Conservation (phyloP, 2,888 invertebrate genomes). For the Mythimna impura region DNA sequence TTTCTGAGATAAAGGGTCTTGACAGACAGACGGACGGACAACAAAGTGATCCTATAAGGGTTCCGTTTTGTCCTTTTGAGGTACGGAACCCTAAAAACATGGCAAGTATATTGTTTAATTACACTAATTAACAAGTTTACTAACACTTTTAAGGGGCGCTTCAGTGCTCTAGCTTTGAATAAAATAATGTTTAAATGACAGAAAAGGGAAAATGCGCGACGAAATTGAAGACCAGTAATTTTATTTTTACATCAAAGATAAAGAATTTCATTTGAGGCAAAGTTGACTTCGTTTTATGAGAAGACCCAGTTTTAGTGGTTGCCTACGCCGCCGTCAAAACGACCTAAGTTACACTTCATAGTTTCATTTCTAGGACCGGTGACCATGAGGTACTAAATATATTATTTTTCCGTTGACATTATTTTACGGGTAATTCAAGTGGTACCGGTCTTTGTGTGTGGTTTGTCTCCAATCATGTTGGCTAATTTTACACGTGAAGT, state of each 20-base stretch:
- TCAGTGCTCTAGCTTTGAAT: neutral
- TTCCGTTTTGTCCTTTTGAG: too few species aligned
- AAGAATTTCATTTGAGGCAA: slow-evolving; percentile 38
- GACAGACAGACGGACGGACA: too few species aligned
- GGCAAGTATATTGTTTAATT: too few species aligned
- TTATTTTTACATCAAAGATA: slow-evolving; percentile 39
- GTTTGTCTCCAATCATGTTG: neutral
- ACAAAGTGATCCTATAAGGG: too few species aligned
- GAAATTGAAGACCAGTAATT: slow-evolving; percentile 25
- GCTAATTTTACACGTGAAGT: neutral
- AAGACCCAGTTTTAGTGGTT: slow-evolving; percentile 33
- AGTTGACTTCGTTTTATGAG: slow-evolving; percentile 39
- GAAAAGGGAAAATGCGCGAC: slow-evolving; percentile 1
- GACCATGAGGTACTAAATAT: neutral
- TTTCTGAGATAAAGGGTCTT: too few species aligned
- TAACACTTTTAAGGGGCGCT: too few species aligned
- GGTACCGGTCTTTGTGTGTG: neutral
- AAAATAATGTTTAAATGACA: neutral
- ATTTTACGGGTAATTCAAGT: neutral
- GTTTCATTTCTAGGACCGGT: slow-evolving; percentile 34
- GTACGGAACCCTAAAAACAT: too few species aligned
- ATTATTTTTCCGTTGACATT: neutral
- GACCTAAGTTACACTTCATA: neutral
- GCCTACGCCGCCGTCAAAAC: slow-evolving; percentile 32
- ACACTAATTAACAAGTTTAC: too few species aligned